phyloP scores from a whole-genome alignment of 2,888 invertebrate species.

The Drosophila leonis region DNA sequence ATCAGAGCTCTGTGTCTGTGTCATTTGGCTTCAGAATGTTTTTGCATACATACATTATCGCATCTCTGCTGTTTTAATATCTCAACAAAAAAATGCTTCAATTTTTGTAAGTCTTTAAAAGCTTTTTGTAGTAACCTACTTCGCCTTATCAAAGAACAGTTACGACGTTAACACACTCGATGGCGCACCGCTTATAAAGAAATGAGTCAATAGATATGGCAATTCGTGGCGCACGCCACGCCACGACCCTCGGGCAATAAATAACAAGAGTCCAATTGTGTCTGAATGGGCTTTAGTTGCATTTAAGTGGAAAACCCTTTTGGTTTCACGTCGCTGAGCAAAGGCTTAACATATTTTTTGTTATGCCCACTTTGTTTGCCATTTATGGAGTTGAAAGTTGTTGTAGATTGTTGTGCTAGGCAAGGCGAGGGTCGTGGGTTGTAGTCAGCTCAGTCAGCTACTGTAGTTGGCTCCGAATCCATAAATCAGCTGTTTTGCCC shows the following conservation, averaged over 20 bases:
- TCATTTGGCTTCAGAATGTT: background rate
- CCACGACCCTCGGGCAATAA: constrained; percentile 18
- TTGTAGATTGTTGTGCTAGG: constrained; percentile 46
- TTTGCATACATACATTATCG: background rate
- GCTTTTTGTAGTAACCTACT: constrained; percentile 17
- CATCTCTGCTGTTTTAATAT: background rate
- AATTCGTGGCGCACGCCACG: background rate
- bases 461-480: constrained; percentile 16
- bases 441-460: background rate
- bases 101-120: background rate
- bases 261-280: background rate
- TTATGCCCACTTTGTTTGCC: constrained; percentile 35
- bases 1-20: background rate
- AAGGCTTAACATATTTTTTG: constrained; percentile 21
- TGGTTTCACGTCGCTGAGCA: constrained; percentile 30
- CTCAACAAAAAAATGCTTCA: background rate
- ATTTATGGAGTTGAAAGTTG: constrained; percentile 37
- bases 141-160: constrained; percentile 11
- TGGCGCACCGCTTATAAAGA: background rate
- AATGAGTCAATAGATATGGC: constrained; percentile 18
- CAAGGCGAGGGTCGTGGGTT: constrained; percentile 40
- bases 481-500: constrained; percentile 43
- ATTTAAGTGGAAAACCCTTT: constrained; percentile 55
- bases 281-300: constrained; percentile 6
- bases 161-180: constrained; percentile 9